phyloP scores from a whole-genome alignment of 2,888 invertebrate genomes.

The Coleophora flavipennella region DNA sequence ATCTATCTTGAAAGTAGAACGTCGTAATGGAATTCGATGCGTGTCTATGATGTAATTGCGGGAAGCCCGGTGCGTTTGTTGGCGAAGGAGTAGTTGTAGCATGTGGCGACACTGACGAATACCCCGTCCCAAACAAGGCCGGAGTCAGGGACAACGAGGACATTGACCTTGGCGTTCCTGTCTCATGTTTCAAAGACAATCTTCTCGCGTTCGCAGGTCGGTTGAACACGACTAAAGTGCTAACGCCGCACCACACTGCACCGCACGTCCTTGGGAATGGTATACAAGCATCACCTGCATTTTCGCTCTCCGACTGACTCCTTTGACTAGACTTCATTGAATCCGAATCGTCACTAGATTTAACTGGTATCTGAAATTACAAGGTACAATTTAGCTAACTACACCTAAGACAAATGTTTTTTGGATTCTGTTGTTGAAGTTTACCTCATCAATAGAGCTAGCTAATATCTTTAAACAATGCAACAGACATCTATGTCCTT shows the following conservation, averaged over 20 bases:
- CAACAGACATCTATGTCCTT: constrained; percentile 89
- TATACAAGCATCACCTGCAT: constrained; percentile 83
- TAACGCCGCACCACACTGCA: constrained; percentile 91
- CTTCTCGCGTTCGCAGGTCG: constrained; percentile 80
- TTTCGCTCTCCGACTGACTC: constrained; percentile 63
- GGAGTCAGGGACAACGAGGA: constrained; percentile 56
- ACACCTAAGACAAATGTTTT: too few species aligned
- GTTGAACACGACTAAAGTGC: constrained; percentile 89
- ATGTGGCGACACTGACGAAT: constrained; percentile 58
- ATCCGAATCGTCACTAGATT: constrained; percentile 67
- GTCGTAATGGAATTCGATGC: constrained; percentile 78
- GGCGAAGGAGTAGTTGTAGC: constrained; percentile 67
- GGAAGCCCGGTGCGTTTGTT: constrained; percentile 60
- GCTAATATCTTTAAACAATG: constrained; percentile 80
- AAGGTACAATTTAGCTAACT: too few species aligned
- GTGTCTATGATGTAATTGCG: constrained; percentile 64
- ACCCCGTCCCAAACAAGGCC: constrained; percentile 46
- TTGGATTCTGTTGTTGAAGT: too few species aligned
- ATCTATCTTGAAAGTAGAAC: constrained; percentile 85
- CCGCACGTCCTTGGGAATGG: constrained; percentile 96
- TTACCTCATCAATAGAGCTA: constrained; percentile 63
- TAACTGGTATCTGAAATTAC: constrained; percentile 62
- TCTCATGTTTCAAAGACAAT: constrained; percentile 77
- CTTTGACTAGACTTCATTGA: constrained; percentile 62
- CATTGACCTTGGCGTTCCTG: constrained; percentile 79